Evolutionary conservation across 2,797 vertebrate species (phyloP).

Genomic region (Anabacerthia variegaticeps): DNA sequence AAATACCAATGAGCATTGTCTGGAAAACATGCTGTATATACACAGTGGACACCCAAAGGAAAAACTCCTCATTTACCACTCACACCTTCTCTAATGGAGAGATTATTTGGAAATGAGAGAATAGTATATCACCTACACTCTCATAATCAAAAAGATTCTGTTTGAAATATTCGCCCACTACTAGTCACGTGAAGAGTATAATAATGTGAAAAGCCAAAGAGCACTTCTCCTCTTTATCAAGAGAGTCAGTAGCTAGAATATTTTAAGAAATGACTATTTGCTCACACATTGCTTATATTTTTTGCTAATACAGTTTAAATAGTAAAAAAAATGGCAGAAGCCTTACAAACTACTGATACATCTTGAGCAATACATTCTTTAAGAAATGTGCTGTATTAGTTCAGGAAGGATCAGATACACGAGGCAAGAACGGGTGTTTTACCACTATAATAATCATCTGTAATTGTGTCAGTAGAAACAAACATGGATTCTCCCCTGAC

Average conservation of each 20-base stretch:
- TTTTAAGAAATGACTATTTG: background rate
- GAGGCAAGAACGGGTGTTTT: background rate
- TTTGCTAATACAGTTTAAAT: background rate
- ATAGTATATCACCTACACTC: slow-evolving; percentile 24
- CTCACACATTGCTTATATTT: background rate
- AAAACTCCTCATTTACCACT: slow-evolving; percentile 46
- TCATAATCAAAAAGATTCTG: slow-evolving; percentile 4
- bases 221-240: background rate
- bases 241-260: background rate
- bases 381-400: background rate
- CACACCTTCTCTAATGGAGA: slow-evolving; percentile 15
- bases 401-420: background rate
- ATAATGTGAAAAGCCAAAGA: slow-evolving; percentile 3
- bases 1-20: slow-evolving; percentile 6
- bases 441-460: background rate
- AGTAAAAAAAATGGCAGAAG: background rate
- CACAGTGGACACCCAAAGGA: slow-evolving; percentile 5
- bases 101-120: slow-evolving; percentile 47
- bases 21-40: background rate
- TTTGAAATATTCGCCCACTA: slow-evolving; percentile 26
- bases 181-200: background rate
- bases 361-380: background rate
- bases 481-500: background rate
- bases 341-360: background rate
- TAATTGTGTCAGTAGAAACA: background rate